A percentile compares a stretch with the other conserved stretches of the same genome.
Conservation (phyloP, 2,888 invertebrate species). For the Cataglyphis altisquamis region DNA sequence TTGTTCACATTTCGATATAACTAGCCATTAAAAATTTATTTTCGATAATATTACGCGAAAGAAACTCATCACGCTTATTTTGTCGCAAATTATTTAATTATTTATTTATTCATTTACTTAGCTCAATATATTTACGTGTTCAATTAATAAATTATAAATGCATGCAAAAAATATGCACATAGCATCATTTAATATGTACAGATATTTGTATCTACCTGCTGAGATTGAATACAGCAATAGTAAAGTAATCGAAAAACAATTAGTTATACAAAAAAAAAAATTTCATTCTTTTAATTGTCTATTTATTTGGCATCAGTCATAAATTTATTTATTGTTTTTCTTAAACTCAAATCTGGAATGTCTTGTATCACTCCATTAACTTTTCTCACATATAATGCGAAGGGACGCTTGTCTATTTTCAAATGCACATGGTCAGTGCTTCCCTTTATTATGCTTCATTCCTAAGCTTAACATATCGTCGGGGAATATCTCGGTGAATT, state of each 20-base stretch:
- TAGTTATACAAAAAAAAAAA: neutral
- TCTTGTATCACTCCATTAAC: constrained; percentile 29
- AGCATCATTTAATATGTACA: neutral
- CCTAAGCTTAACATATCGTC: neutral
- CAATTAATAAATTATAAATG: neutral
- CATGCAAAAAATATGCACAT: constrained; percentile 1
- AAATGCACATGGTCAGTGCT: constrained; percentile 17
- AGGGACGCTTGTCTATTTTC: constrained; percentile 32
- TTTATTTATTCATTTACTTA: neutral
- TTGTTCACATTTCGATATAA: constrained; percentile 19
- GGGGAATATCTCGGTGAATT: constrained; percentile 17
- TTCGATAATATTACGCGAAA: constrained; percentile 1
- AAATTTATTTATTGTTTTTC: constrained; percentile 12
- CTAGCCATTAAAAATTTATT: constrained; percentile 17
- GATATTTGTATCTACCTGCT: neutral
- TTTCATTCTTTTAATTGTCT: neutral
- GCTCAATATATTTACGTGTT: neutral
- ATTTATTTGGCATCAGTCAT: neutral
- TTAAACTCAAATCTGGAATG: constrained; percentile 22
- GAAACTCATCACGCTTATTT: neutral
- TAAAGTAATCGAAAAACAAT: neutral
- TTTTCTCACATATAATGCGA: constrained; percentile 14
- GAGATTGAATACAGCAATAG: neutral
- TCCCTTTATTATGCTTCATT: constrained; percentile 21
- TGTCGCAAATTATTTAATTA: neutral